Conservation (phyloP, 2,113 vertebrate species). For the Microcebus lehilahytsara region DNA sequence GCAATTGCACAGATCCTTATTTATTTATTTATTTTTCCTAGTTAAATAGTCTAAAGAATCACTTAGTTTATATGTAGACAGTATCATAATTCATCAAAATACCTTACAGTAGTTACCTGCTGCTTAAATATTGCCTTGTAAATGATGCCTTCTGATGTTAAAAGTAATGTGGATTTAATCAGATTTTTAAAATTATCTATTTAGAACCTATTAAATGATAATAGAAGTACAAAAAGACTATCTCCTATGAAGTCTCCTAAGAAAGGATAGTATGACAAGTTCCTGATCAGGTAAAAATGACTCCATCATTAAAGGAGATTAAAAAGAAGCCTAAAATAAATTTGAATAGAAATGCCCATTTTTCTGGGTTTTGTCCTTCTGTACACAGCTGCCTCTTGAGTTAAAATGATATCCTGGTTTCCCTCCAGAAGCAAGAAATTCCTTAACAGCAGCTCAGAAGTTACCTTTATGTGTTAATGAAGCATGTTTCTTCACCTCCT, state of each 20-base stretch:
- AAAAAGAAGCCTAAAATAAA: conserved; percentile 45
- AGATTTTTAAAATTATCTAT: conserved; percentile 32
- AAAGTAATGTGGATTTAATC: conserved; percentile 31
- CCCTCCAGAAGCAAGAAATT: conserved; percentile 23
- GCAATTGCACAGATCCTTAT: neutral
- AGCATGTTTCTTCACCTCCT: neutral
- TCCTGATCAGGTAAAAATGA: conserved; percentile 65
- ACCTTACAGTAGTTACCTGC: conserved; percentile 77
- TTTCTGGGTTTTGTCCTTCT: neutral
- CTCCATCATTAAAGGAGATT: conserved; percentile 63
- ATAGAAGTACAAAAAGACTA: conserved; percentile 64
- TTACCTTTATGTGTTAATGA: neutral
- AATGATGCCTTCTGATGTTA: conserved; percentile 56
- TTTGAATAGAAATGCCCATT: neutral
- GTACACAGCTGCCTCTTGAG: conserved; percentile 34
- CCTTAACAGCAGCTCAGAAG: conserved; percentile 56
- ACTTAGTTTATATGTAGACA: conserved; percentile 79
- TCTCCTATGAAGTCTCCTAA: conserved; percentile 63
- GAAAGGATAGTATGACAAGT: conserved; percentile 65
- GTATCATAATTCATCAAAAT: conserved; percentile 77
- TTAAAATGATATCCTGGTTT: conserved; percentile 62
- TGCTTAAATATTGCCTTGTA: conserved; percentile 75
- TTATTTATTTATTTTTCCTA: neutral
- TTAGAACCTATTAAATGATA: conserved; percentile 48
- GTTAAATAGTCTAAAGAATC: conserved; percentile 57